Base-by-base conservation (phyloP, 2,888 invertebrate genomes). In the Metopia argyrocephala region DNA sequence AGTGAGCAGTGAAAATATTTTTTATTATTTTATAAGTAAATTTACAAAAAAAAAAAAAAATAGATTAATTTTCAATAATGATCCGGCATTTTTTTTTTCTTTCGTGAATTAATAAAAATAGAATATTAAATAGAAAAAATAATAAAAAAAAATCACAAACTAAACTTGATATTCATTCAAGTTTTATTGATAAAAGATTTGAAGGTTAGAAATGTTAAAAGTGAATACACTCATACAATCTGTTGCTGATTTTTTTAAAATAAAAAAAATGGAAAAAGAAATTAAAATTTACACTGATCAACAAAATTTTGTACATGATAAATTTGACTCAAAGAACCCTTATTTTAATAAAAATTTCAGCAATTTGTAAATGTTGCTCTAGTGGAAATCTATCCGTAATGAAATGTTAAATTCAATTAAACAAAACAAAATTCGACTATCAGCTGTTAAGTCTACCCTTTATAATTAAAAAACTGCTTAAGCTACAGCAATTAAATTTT, bases 201-300 rank as follows among this genome's bases (percentile, higher is more conserved):
- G 59, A 74, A 74, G 74, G 74, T 74, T 66, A 38, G n/a, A n/a
- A n/a, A n/a, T n/a, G n/a, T n/a, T n/a, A 65, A 59, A 38, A 65
- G 65, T 66, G 48, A 18, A 57, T 65, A 65, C 57, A 48, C 48
- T 15, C 38, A 38, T 38, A n/a, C n/a, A 12, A 38, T 15, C 9
- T 38, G 38, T 15, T 38, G 38, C 15, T 38, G 38, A 38, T 15
- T 38, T 12, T n/a, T n/a, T 38, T 38, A 38, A 38, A 38, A 38
- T 15, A 12, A 38, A 38, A 38, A 12, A 38, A 38, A 38, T 38
- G 12, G 4, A 31, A 31, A 31, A 38, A 9, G 15, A 38, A 7
- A 12, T 9, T 12, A 9, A 31, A n/a, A n/a, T n/a, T n/a, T n/a
- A n/a, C n/a, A n/a, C n/a, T n/a, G n/a, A n/a, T n/a, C n/a, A n/a